These are phyloP conservation scores for Takifugu bimaculatus DNA, from an alignment of 2,113 vertebrate genomes.

Conservation along the genomic window DNA sequence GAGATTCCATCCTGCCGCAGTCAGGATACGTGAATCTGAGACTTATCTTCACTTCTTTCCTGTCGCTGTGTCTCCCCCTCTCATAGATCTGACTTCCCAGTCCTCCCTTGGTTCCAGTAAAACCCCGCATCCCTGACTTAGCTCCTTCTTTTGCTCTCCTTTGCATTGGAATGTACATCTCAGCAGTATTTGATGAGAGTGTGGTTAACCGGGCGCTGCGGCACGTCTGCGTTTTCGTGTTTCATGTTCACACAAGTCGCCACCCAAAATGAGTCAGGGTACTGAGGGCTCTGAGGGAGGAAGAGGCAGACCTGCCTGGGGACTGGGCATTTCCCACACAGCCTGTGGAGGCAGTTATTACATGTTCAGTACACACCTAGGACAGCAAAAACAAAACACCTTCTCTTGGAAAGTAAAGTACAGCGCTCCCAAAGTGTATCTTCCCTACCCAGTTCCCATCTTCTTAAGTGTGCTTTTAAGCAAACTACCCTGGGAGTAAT, in stretches of 20 bases:
- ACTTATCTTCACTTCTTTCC: constrained; percentile 9
- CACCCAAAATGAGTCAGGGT: constrained; percentile 10
- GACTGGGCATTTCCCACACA: constrained; percentile 20
- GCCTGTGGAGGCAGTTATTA: not conserved
- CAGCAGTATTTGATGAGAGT: constrained; percentile 53
- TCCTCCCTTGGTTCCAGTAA: constrained; percentile 11
- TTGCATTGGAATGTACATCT: constrained; percentile 56
- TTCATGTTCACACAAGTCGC: constrained; percentile 21
- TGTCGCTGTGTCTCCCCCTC: constrained; percentile 6
- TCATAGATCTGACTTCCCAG: not conserved
- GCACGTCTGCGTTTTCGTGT: constrained; percentile 41
- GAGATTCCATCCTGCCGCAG: constrained; percentile 29
- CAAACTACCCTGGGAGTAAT: too few relatives aligned
- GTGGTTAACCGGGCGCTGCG: constrained; percentile 47
- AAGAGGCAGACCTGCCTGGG: constrained; percentile 4
- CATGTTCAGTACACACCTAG: too few relatives aligned
- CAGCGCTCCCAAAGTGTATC: too few relatives aligned
- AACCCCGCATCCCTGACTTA: constrained; percentile 26
- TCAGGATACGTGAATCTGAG: constrained; percentile 51
- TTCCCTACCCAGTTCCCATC: too few relatives aligned
- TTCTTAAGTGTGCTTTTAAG: too few relatives aligned
- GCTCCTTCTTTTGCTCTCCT: constrained; percentile 17
- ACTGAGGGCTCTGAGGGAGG: not conserved
- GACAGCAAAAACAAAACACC: too few relatives aligned
- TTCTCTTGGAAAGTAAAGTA: too few relatives aligned